Conservation (phyloP, 2,888 invertebrate species). For the Limnephilus lunatus region DNA sequence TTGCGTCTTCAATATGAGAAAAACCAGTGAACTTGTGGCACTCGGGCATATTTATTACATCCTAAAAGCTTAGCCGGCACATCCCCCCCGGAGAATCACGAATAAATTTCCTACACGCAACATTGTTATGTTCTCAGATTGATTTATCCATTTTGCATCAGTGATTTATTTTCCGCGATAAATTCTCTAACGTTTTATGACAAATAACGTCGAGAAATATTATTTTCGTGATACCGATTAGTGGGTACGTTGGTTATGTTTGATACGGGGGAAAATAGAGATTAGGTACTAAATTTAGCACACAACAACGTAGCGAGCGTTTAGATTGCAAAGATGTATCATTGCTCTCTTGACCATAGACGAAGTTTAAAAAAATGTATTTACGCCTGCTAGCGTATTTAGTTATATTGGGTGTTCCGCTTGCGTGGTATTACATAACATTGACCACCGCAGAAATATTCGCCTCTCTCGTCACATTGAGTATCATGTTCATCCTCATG, state of each 20-base stretch:
- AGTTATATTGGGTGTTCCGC: no score
- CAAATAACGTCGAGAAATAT: neutral
- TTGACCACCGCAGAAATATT: no score
- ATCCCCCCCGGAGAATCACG: constrained; percentile 12
- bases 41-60: constrained; percentile 24
- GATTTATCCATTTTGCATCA: constrained; percentile 29
- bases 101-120: constrained; percentile 24
- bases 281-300: neutral
- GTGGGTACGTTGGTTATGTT: neutral
- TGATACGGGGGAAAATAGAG: neutral
- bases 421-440: no score
- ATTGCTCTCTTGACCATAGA: neutral
- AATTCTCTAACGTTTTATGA: neutral
- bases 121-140: constrained; percentile 27
- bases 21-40: neutral
- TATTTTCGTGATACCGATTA: neutral
- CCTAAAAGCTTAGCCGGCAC: constrained; percentile 29
- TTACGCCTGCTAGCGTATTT: no score
- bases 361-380: neutral
- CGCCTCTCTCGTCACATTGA: neutral
- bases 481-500: no score
- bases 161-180: constrained; percentile 18
- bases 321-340: neutral
- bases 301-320: neutral
- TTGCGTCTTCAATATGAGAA: neutral